These are phyloP conservation scores for Tenthredo mesomela DNA, from an alignment of 2,888 invertebrate genomes.

Conservation along the genomic window DNA sequence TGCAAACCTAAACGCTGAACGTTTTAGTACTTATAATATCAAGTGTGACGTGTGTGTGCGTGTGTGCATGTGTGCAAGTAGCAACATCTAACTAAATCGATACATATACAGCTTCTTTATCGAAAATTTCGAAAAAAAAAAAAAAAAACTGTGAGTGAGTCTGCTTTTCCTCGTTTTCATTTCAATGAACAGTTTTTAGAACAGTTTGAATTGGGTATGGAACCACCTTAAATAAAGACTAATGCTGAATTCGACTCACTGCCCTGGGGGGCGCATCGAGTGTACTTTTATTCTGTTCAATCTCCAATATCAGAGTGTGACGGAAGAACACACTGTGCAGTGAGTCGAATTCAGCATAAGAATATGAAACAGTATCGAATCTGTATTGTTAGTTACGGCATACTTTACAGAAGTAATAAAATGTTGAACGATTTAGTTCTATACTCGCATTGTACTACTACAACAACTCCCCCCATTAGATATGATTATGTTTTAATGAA, in stretches of 20 bases:
- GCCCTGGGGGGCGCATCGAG: too few species aligned
- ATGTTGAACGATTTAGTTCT: background rate
- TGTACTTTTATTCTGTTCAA: too few species aligned
- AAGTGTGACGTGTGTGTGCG: background rate
- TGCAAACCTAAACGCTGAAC: background rate
- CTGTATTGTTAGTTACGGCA: background rate
- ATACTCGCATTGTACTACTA: background rate
- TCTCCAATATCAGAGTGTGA: too few species aligned
- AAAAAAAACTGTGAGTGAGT: background rate
- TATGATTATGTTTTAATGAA: constrained; percentile 18
- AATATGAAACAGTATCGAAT: background rate
- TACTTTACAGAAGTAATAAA: background rate
- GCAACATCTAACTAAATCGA: too few species aligned
- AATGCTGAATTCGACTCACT: too few species aligned
- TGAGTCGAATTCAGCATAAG: too few species aligned
- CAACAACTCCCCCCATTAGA: background rate
- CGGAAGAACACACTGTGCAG: too few species aligned
- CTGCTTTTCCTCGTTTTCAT: background rate
- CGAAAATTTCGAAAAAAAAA: background rate
- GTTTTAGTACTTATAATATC: background rate
- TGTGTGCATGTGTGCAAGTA: too few species aligned
- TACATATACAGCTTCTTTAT: background rate
- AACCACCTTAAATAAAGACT: too few species aligned
- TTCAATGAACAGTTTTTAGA: background rate
- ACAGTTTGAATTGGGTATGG: too few species aligned